These are phyloP conservation scores for Torymus auratus DNA, from an alignment of 2,888 invertebrate genomes.

Conservation along the genomic window DNA sequence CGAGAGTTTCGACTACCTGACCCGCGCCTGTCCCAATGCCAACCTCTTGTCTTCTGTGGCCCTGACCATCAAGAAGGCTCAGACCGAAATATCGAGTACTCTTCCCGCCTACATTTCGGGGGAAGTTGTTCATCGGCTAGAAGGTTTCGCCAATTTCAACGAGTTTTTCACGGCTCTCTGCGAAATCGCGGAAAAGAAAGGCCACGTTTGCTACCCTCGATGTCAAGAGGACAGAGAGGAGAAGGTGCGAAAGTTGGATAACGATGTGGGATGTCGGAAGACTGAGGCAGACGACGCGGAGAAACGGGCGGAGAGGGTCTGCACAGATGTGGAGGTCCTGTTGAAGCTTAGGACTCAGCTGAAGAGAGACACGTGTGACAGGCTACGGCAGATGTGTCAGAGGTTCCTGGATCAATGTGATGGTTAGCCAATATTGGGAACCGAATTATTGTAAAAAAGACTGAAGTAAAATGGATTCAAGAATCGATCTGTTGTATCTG, in stretches of 20 bases:
- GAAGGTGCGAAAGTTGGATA: constrained; percentile 8
- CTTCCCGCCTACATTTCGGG: constrained; percentile 68
- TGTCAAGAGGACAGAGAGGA: constrained; percentile 59
- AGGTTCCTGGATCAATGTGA: constrained; percentile 30
- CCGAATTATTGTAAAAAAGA: too few species aligned
- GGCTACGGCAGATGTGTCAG: constrained; percentile 58
- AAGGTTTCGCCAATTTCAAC: constrained; percentile 58
- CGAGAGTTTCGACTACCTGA: constrained; percentile 69
- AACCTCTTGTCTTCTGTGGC: constrained; percentile 66
- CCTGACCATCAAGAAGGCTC: constrained; percentile 61
- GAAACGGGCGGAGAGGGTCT: constrained; percentile 61
- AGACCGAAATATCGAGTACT: constrained; percentile 61
- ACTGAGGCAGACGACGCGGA: constrained; percentile 53
- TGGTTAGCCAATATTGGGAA: too few species aligned
- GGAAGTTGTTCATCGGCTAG: constrained; percentile 56
- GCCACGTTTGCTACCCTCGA: constrained; percentile 64
- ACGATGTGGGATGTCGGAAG: constrained; percentile 16
- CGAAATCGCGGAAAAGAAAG: neutral
- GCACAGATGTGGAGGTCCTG: constrained; percentile 65
- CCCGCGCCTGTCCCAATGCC: constrained; percentile 65
- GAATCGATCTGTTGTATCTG: too few species aligned
- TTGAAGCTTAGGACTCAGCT: constrained; percentile 59
- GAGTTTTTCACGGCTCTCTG: constrained; percentile 58
- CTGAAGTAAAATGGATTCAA: too few species aligned
- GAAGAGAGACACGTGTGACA: constrained; percentile 56